These are phyloP conservation scores for Pseudorasbora parva DNA, from an alignment of 2,113 vertebrate species.

Conservation along the genomic window DNA sequence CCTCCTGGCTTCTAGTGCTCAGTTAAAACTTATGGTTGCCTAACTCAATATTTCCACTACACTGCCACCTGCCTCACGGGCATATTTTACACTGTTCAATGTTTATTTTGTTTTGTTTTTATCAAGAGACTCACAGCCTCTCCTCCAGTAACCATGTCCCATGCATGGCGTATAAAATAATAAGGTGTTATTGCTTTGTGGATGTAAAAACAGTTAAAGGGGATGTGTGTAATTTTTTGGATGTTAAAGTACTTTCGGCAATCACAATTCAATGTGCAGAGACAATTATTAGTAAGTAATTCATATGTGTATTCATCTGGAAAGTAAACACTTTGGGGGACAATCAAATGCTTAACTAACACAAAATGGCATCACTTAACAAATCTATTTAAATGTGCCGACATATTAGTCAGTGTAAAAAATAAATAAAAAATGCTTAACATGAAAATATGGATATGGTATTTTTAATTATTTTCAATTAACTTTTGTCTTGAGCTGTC, in stretches of 20 bases:
- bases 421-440: too few species aligned
- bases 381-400: too few species aligned
- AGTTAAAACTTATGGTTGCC: constrained; percentile 22
- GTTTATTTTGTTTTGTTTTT: neutral
- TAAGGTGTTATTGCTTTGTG: neutral
- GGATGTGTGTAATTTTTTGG: neutral
- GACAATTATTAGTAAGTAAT: neutral
- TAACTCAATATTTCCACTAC: constrained; percentile 12
- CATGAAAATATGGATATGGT: too few species aligned
- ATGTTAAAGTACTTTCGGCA: neutral
- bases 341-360: too few species aligned
- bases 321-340: neutral
- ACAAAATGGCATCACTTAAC: too few species aligned
- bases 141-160: neutral
- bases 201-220: neutral
- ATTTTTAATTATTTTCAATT: too few species aligned
- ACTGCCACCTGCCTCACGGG: constrained; percentile 11
- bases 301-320: neutral
- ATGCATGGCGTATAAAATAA: neutral
- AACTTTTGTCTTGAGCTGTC: too few species aligned
- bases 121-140: neutral
- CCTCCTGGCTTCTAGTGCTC: neutral
- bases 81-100: neutral
- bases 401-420: too few species aligned
- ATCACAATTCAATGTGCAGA: neutral